Percentiles rank a stretch among this genome's conserved stretches.
These are phyloP conservation scores for Malurus splendens DNA, from an alignment of 2,797 vertebrate genomes.

Conservation along the genomic window DNA sequence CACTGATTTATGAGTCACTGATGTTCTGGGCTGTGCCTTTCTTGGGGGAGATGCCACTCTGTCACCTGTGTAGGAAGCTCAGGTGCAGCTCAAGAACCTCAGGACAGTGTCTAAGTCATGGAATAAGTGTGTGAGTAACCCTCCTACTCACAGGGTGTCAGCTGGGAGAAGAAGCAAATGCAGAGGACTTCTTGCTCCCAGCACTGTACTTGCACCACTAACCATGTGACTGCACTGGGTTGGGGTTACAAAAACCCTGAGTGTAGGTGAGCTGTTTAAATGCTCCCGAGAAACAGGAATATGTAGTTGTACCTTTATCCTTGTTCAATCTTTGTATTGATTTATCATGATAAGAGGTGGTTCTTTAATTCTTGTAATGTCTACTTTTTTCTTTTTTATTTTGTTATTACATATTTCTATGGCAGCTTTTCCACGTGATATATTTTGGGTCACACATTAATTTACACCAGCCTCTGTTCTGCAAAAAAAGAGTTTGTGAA, in stretches of 20 bases:
- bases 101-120: fast-evolving
- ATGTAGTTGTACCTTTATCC: background rate
- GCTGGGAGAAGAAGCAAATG: background rate
- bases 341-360: background rate
- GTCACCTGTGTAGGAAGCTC: fast-evolving
- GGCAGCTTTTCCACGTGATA: constrained; percentile 18
- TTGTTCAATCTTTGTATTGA: background rate
- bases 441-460: constrained; percentile 51
- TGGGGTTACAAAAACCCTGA: background rate
- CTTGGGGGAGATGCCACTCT: background rate
- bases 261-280: background rate
- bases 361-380: background rate
- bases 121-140: background rate
- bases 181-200: background rate
- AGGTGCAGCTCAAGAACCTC: background rate
- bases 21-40: background rate
- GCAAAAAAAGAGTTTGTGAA: constrained; percentile 40
- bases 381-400: background rate
- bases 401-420: background rate
- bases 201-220: fast-evolving
- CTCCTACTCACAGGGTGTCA: background rate
- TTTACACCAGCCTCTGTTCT: constrained; percentile 58
- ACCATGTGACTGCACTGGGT: background rate
- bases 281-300: background rate
- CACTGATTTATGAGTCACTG: fast-evolving